Conservation (phyloP, 2,888 invertebrate species). For the Troides helena region DNA sequence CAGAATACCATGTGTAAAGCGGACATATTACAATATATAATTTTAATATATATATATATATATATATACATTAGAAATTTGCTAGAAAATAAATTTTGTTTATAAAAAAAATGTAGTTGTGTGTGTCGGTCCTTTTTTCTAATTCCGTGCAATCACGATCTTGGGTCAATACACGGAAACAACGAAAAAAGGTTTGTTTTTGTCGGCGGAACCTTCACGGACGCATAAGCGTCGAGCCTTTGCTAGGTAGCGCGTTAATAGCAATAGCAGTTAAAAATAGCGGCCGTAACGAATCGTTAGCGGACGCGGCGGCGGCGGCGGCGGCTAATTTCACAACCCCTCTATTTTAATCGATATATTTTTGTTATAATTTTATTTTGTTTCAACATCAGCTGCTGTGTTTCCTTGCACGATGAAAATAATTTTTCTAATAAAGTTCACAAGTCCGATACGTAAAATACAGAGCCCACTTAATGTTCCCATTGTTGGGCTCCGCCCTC, state of each 20-base stretch:
- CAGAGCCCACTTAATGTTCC: no score
- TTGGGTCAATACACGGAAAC: slow-evolving; percentile 1
- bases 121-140: no score
- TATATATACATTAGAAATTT: no score
- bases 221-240: neutral
- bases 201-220: slow-evolving; percentile 15
- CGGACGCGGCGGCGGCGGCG: neutral
- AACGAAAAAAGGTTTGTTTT: slow-evolving; percentile 4
- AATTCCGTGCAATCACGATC: no score
- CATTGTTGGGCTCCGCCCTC: no score
- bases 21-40: no score
- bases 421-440: no score
- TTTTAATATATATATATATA: no score
- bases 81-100: no score
- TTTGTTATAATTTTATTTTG: neutral
- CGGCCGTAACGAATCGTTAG: slow-evolving; percentile 3
- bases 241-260: neutral
- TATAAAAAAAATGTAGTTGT: no score
- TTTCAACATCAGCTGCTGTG: neutral
- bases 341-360: neutral
- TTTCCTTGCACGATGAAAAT: neutral
- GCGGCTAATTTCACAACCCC: neutral
- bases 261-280: slow-evolving; percentile 9
- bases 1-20: no score
- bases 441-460: no score